A percentile compares a stretch with the other conserved stretches of the same genome.
phyloP scores from a whole-genome alignment of 2,113 vertebrate genomes.

The Thalassoma bifasciatum region DNA sequence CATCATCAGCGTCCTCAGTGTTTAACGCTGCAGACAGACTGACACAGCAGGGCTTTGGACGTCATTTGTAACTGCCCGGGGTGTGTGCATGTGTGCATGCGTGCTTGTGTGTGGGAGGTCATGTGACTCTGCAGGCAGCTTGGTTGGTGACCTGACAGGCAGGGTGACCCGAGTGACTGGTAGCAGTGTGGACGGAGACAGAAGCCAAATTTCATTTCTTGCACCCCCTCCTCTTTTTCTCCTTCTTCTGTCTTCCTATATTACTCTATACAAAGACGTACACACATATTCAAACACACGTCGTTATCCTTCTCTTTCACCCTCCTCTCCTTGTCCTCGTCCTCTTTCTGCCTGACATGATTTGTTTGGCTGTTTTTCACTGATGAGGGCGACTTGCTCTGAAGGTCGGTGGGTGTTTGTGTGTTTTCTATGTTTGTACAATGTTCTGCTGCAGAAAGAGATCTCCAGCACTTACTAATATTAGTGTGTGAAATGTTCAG shows the following conservation, averaged over 20 bases:
- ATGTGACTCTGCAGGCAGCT: slow-evolving; percentile 38
- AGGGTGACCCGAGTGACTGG: slow-evolving; percentile 29
- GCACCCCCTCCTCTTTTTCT: neutral
- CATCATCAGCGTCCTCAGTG: slow-evolving; percentile 5
- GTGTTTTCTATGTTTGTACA: neutral
- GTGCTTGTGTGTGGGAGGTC: slow-evolving; percentile 19
- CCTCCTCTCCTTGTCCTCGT: neutral
- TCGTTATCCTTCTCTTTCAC: neutral
- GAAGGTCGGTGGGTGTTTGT: slow-evolving; percentile 11
- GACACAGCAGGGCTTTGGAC: neutral
- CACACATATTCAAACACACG: neutral
- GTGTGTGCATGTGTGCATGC: slow-evolving; percentile 2
- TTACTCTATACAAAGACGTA: slow-evolving; percentile 2
- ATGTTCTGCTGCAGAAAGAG: neutral
- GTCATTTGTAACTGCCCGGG: neutral
- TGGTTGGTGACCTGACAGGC: slow-evolving; percentile 27
- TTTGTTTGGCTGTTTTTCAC: slow-evolving; percentile 33
- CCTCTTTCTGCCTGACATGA: slow-evolving; percentile 13
- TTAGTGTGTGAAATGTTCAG: too few species aligned
- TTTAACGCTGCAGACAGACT: slow-evolving; percentile 18
- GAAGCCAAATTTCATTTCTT: slow-evolving; percentile 37
- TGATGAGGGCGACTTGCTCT: slow-evolving; percentile 31
- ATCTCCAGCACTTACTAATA: neutral
- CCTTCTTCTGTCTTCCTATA: too few species aligned
- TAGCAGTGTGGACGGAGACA: slow-evolving; percentile 25